Percentiles rank a stretch among this genome's conserved stretches.
Conservation (phyloP, 2,888 invertebrate species). For the Epirrhoe tristata region DNA sequence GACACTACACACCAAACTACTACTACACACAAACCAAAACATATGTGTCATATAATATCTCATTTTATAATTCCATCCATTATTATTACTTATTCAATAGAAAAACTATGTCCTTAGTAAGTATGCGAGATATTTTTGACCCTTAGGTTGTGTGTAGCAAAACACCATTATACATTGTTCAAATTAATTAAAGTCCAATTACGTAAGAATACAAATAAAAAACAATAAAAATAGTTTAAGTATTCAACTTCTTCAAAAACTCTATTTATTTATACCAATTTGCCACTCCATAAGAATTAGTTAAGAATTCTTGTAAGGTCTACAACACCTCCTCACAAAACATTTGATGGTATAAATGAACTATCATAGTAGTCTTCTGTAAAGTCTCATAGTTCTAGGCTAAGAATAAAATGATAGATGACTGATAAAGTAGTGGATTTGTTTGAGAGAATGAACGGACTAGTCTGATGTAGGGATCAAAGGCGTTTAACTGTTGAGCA, state of each 20-base stretch:
- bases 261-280: conserved; percentile 10
- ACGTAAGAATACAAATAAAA: conserved; percentile 4
- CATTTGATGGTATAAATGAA: neutral
- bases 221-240: conserved; percentile 5
- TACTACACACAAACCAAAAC: neutral
- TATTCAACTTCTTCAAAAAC: conserved; percentile 2
- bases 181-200: conserved; percentile 2
- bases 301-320: neutral
- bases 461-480: conserved; percentile 44
- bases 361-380: conserved; percentile 6
- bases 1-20: too few relatives aligned
- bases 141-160: conserved; percentile 3
- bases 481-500: conserved; percentile 15
- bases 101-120: conserved; percentile 1
- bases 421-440: conserved; percentile 31
- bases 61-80: conserved; percentile 33
- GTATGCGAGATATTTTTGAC: neutral
- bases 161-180: conserved; percentile 3
- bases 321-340: neutral
- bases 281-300: neutral
- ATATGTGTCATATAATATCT: conserved; percentile 5
- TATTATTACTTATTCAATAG: conserved; percentile 14
- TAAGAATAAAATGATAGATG: conserved; percentile 39
- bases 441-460: conserved; percentile 25
- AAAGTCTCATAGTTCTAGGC: conserved; percentile 17